A percentile compares a stretch with the other conserved stretches of the same genome.
phyloP scores from a whole-genome alignment of 2,113 vertebrate species.

The Grus americana region DNA sequence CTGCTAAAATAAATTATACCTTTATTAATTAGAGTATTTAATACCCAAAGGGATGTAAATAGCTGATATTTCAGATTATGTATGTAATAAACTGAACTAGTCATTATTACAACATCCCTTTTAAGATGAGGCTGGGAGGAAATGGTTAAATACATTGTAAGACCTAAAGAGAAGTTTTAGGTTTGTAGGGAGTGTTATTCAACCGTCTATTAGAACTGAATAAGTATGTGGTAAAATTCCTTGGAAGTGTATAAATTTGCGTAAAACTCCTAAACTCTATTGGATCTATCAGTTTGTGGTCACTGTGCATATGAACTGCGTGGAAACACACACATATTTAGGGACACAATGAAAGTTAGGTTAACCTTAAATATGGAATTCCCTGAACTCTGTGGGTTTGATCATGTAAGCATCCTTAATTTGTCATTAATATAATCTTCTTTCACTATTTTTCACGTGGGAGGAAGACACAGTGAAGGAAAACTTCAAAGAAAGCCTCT shows the following conservation, averaged over 20 bases:
- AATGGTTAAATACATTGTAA: not conserved
- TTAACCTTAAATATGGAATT: not conserved
- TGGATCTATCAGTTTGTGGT: not conserved
- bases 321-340: not conserved
- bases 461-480: not conserved
- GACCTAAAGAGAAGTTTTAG: not conserved
- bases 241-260: not conserved
- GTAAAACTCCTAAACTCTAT: not conserved
- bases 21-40: not conserved
- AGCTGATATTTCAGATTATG: not conserved
- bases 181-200: not conserved
- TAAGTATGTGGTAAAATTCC: not conserved
- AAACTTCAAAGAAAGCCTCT: not conserved
- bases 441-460: not conserved
- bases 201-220: not conserved
- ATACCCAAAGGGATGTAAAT: not conserved
- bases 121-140: not conserved
- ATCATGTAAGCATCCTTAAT: not conserved
- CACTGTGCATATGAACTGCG: not conserved
- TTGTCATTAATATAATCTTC: not conserved
- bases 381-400: not conserved
- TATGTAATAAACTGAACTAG: not conserved
- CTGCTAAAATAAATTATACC: not conserved
- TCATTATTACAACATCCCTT: not conserved
- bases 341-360: not conserved